Evolutionary conservation across 2,888 invertebrate species (phyloP), one percentile per base, ranked within the genome.

Genomic region (Patella pellucida): DNA sequence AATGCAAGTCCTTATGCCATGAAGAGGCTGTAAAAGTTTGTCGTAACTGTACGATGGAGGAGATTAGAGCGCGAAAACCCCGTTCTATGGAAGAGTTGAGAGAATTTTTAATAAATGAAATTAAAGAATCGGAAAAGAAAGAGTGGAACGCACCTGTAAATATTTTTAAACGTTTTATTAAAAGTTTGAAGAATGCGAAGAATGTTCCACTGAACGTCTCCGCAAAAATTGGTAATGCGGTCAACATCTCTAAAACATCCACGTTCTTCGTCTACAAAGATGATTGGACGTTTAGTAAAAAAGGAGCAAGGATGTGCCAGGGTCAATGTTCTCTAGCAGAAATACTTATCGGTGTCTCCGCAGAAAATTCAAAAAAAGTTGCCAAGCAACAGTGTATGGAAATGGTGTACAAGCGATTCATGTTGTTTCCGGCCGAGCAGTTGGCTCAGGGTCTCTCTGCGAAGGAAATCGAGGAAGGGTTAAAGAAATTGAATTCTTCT

Each of bases 391-490:
- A 62, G 3, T 62, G 62, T 14, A 12, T 62, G 12, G 62, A 62
- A 14, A 62, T 62, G 62, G 19, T 23, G 23, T 62, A 62, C 14
- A 62, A 23, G 14, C 62, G 62, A 23, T 62, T 62, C 19, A 62
- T 62, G 62, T 23, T 62, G 14, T 62, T 23, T 62, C 23, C 62
- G 11, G 62, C 62, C 2, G 62, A 62, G 14, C 62, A 62, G 14
- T 19, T 62, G 62, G 19, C 9, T 11, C 23, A 23, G 19, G 62
- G 62, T 23, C 62, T 62, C 3, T 62, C 62, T 5, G 19, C 62
- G 11, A 62, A 62, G 14, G 62, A 62, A 62, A 62, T 62, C 19
- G 62, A 62, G 23, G 62, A 62, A 62, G 62, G 62, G 11, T 62
- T 62, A 23, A 62, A 23, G 3, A 62, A 62, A 23, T 23, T 62